Percentiles rank a stretch among this genome's conserved stretches.
Conservation (phyloP, 2,888 invertebrate genomes). For the Andrena trimmerana region DNA sequence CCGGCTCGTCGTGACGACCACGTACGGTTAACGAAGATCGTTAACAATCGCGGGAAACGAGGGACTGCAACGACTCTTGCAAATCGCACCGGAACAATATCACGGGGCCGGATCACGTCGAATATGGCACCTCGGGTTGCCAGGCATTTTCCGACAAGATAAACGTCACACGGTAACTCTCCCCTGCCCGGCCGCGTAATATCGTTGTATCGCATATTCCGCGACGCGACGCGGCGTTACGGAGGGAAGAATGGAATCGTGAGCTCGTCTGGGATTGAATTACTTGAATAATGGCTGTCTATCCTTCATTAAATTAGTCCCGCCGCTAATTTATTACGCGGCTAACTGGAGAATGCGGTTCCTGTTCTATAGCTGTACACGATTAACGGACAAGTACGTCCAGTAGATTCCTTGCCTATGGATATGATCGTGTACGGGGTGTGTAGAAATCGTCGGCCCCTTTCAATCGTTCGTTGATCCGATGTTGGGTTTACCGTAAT, state of each 20-base stretch:
- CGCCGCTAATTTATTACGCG: conserved; percentile 66
- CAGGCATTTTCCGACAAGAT: conserved; percentile 54
- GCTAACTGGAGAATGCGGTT: conserved; percentile 64
- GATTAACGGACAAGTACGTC: conserved; percentile 58
- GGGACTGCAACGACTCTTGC: conserved; percentile 18
- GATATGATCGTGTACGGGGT: conserved; percentile 3
- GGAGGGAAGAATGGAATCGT: conserved; percentile 51
- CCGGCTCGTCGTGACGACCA: neutral
- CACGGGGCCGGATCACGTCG: conserved; percentile 35
- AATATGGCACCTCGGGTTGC: conserved; percentile 46
- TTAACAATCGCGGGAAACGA: conserved; percentile 45
- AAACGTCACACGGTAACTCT: conserved; percentile 43
- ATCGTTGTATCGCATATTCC: conserved; percentile 32
- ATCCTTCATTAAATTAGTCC: conserved; percentile 74
- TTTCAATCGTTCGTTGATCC: conserved; percentile 14
- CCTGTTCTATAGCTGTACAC: conserved; percentile 47
- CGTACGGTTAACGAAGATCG: conserved; percentile 51
- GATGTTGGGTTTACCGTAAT: neutral
- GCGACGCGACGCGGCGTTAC: conserved; percentile 6
- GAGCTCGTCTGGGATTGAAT: conserved; percentile 65
- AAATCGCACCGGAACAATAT: conserved; percentile 41
- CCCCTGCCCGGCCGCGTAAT: conserved; percentile 40
- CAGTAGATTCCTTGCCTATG: conserved; percentile 44
- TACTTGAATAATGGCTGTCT: conserved; percentile 68
- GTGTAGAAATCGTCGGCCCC: conserved; percentile 10